These are phyloP conservation scores for Trissolcus brochymenae DNA, from an alignment of 2,888 invertebrate species.

Conservation along the genomic window DNA sequence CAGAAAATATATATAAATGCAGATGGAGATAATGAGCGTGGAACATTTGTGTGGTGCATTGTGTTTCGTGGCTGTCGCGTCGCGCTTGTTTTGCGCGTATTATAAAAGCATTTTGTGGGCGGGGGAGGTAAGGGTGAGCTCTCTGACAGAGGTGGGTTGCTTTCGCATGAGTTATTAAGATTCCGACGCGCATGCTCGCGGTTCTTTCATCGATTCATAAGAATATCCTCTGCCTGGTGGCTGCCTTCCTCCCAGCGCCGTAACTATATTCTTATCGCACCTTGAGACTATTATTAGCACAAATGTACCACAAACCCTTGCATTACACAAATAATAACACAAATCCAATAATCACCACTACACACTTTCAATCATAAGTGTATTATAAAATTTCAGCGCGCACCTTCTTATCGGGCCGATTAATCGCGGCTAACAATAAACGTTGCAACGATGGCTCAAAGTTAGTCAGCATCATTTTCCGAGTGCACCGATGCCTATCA, in stretches of 20 bases:
- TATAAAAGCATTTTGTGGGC: conserved; percentile 61
- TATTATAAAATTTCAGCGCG: conserved; percentile 6
- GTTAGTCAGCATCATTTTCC: background rate
- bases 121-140: conserved; percentile 44
- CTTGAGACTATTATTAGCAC: conserved; percentile 56
- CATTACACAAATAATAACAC: conserved; percentile 49
- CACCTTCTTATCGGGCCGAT: conserved; percentile 37
- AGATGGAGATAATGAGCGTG: conserved; percentile 18
- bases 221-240: conserved; percentile 68
- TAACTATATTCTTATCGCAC: conserved; percentile 58
- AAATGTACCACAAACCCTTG: conserved; percentile 51
- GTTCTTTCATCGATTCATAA: conserved; percentile 74
- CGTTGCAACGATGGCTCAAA: conserved; percentile 1
- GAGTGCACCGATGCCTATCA: background rate
- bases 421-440: conserved; percentile 29
- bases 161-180: conserved; percentile 74
- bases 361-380: background rate
- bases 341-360: conserved; percentile 40
- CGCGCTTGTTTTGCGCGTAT: conserved; percentile 58
- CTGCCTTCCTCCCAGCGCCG: conserved; percentile 61
- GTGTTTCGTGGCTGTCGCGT: conserved; percentile 47
- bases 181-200: conserved; percentile 72
- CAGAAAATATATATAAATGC: conserved; percentile 10
- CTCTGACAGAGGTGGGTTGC: conserved; percentile 59
- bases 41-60: conserved; percentile 28